Conservation (phyloP, 2,888 invertebrate genomes). For the Shargacucullia verbasci region DNA sequence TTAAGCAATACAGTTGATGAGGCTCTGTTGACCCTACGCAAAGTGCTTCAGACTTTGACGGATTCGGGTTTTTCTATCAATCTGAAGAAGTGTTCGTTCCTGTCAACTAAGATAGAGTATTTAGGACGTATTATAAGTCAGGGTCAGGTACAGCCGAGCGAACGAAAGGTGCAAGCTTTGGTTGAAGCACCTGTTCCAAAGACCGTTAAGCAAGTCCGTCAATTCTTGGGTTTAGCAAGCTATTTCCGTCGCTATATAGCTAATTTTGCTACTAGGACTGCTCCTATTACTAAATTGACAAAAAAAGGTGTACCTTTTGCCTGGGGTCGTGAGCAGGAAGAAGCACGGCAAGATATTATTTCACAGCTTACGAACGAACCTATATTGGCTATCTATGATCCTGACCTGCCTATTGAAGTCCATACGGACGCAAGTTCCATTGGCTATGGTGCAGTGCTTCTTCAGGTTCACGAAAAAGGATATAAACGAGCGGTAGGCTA, state of each 20-base stretch:
- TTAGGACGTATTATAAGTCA: conserved; percentile 1
- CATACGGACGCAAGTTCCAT: too few relatives aligned
- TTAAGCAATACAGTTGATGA: background rate
- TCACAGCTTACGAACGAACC: too few relatives aligned
- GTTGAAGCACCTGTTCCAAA: background rate
- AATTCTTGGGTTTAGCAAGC: too few relatives aligned
- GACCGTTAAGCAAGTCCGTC: too few relatives aligned
- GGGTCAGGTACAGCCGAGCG: conserved; percentile 14
- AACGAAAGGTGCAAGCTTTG: background rate
- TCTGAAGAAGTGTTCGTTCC: conserved; percentile 2
- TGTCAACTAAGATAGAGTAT: background rate
- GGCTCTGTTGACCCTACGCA: background rate
- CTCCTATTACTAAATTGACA: too few relatives aligned
- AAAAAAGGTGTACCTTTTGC: too few relatives aligned
- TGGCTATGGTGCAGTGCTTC: background rate
- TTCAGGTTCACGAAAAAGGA: background rate
- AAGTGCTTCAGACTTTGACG: background rate
- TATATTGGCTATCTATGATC: too few relatives aligned
- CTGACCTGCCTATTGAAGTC: too few relatives aligned
- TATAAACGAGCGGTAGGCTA: conserved; percentile 2
- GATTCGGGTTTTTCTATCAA: background rate
- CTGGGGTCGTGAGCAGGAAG: too few relatives aligned
- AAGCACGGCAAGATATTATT: too few relatives aligned
- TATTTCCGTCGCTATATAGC: too few relatives aligned
- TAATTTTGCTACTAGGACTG: too few relatives aligned